A percentile compares a stretch with the other conserved stretches of the same genome.
phyloP scores from a whole-genome alignment of 2,888 invertebrate species.

The Priocnemis perturbator region DNA sequence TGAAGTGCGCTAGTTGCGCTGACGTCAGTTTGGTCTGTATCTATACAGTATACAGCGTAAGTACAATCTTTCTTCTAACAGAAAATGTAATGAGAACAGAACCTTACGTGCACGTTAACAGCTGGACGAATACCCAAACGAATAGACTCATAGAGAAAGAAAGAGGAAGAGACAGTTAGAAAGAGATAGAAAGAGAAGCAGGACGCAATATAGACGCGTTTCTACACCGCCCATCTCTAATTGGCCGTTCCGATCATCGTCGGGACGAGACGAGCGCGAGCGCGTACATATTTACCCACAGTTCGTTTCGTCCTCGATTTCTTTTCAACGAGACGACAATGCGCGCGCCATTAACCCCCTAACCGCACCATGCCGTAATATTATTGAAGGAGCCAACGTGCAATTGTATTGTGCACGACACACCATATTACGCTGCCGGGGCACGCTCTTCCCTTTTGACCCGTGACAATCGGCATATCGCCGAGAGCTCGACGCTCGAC shows the following conservation, averaged over 20 bases:
- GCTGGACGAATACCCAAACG: too few relatives aligned
- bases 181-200: not conserved
- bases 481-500: not conserved
- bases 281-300: conserved; percentile 54
- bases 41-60: too few relatives aligned
- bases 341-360: conserved; percentile 56
- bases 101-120: too few relatives aligned
- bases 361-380: conserved; percentile 54
- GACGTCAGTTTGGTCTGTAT: too few relatives aligned
- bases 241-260: conserved; percentile 37
- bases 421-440: conserved; percentile 52
- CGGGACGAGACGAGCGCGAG: conserved; percentile 38
- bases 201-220: not conserved
- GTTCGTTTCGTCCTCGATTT: conserved; percentile 60
- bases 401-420: conserved; percentile 52
- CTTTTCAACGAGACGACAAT: conserved; percentile 57
- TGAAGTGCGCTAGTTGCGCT: too few relatives aligned
- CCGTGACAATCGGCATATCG: conserved; percentile 47
- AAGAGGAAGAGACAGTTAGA: too few relatives aligned
- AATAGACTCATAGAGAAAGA: not conserved
- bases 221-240: conserved; percentile 31
- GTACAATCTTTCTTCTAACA: too few relatives aligned
- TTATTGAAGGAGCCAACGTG: conserved; percentile 53
- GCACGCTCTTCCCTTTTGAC: conserved; percentile 52
- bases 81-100: too few relatives aligned